A percentile compares a stretch with the other conserved stretches of the same genome.
These are phyloP conservation scores for Anoura caudifer DNA, from an alignment of 2,113 vertebrate genomes.

Conservation along the genomic window DNA sequence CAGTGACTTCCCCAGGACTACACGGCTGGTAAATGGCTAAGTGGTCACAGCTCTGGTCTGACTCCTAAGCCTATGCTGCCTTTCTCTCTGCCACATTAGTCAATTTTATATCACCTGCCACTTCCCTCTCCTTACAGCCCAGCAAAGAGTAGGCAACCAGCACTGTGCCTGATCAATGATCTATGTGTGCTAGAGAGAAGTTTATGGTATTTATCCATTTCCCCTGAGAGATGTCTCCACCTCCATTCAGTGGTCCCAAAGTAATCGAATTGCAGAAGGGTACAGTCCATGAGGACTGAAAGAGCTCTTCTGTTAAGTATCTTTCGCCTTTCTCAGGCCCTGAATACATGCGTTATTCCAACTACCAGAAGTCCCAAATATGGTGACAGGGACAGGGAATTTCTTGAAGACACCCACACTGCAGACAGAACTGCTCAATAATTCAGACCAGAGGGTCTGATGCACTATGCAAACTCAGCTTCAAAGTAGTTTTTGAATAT, in stretches of 20 bases:
- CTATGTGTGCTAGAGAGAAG: background rate
- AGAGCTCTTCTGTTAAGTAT: slow-evolving; percentile 10
- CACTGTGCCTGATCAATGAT: background rate
- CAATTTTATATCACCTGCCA: background rate
- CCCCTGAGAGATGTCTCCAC: background rate
- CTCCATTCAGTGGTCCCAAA: background rate
- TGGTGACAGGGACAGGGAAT: background rate
- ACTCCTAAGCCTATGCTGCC: background rate
- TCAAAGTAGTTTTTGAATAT: background rate
- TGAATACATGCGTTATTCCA: background rate
- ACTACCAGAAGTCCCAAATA: background rate
- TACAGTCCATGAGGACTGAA: background rate
- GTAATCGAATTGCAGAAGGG: background rate
- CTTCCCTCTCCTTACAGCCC: background rate
- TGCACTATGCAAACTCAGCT: background rate
- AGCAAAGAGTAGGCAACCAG: background rate
- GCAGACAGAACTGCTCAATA: background rate
- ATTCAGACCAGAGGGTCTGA: background rate
- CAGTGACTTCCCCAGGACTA: background rate
- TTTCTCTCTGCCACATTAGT: background rate
- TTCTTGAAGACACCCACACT: background rate
- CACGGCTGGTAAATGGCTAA: background rate
- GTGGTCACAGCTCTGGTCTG: background rate
- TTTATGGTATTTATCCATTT: background rate
- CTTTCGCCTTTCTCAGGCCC: background rate